Conservation (phyloP, 2,113 vertebrate species). For the Varanus salvator region DNA sequence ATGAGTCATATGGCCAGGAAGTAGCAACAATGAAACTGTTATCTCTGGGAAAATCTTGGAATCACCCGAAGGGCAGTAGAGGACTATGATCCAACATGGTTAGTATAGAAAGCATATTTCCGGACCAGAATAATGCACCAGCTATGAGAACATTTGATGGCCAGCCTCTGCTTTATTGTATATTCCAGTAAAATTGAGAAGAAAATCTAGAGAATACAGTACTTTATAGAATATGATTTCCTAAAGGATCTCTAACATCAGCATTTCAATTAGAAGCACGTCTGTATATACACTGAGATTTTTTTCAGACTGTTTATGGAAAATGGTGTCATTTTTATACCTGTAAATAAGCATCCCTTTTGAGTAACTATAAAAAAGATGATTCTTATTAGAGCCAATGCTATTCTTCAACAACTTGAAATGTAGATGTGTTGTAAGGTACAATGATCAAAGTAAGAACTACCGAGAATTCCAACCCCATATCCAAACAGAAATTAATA, state of each 20-base stretch:
- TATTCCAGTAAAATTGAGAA: constrained; percentile 18
- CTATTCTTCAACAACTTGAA: constrained; percentile 58
- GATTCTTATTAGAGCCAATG: constrained; percentile 45
- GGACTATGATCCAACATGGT: constrained; percentile 30
- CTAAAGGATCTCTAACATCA: constrained; percentile 16
- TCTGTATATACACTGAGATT: constrained; percentile 35
- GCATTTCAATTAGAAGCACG: constrained; percentile 15
- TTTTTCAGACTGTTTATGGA: neutral
- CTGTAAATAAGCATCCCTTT: constrained; percentile 21
- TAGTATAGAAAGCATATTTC: constrained; percentile 36
- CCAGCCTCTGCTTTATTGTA: constrained; percentile 30
- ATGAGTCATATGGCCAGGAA: constrained; percentile 5
- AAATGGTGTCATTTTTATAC: neutral
- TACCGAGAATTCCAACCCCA: constrained; percentile 43
- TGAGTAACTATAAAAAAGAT: constrained; percentile 34
- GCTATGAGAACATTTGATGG: constrained; percentile 43
- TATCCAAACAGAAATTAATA: constrained; percentile 41
- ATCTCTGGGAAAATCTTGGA: constrained; percentile 60
- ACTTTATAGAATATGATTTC: constrained; percentile 35
- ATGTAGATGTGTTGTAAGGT: constrained; percentile 49
- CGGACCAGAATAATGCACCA: constrained; percentile 34
- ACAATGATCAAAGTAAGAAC: constrained; percentile 55
- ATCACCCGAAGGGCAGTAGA: constrained; percentile 42
- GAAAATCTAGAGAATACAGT: constrained; percentile 8
- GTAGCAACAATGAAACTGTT: constrained; percentile 41